Base-by-base conservation (phyloP, 2,113 vertebrate species). In the Malaclemys terrapin region DNA sequence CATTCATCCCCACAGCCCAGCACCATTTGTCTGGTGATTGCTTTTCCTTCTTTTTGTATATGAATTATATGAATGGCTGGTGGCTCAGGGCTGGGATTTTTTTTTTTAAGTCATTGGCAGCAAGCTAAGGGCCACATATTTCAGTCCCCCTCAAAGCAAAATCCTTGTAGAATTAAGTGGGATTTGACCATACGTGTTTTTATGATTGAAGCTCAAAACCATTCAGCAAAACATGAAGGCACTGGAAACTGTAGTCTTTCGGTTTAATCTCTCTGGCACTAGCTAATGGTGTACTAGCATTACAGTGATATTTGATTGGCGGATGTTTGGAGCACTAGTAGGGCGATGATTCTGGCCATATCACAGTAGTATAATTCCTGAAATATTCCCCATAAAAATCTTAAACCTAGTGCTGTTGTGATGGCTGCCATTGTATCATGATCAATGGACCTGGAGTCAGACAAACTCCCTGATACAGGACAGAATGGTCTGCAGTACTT, bases 1-100 rank as follows among this genome's bases (percentile, higher is more conserved):
- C 25, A 53, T 10, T 20, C 35, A 72, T 69, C 35, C 50, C 10
- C 14, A 17, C 8, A 47, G 0, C 2, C 25, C 12, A 53, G 0
- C 27, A 53, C 35, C 45, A 10, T 75, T 78, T 72, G 45, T 7
- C 75, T 78, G 75, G 45, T 47, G 19, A 72, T 47, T 45, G 38
- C 72, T 45, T 25, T 76, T 45, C 12, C 25, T 47, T 27, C 24
- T 78, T 47, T 57, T 92, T 78, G 59, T 35, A 20, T 35, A 4
- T 42, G 2, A 88, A 11, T 7, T 38, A 52, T 38, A 35, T 72
- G 8, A n/a, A 86, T 83, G 47, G 2, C 6, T 5, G 8, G 2
- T 42, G 3, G 27, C 2, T 79, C 47, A 89, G 2, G n/a, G 25
- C 82, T 57, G 8, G 35, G 4, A 1, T 16, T 49, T 4, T 2